Conservation (phyloP, 2,797 vertebrate genomes). For the Gymnocypris eckloni region DNA sequence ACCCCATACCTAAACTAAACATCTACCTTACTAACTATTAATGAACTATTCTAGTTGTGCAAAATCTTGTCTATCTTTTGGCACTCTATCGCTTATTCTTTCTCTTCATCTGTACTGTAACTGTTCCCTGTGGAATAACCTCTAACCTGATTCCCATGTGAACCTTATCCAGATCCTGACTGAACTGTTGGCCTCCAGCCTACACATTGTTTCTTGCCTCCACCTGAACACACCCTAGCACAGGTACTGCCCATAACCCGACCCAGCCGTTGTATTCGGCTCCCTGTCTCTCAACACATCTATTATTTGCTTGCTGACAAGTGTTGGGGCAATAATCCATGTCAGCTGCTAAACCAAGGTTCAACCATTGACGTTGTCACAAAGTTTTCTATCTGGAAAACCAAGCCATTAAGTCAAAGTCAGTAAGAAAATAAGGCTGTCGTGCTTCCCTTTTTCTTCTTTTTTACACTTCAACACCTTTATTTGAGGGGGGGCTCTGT, state of each 20-base stretch:
- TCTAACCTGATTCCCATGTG: constrained; percentile 34
- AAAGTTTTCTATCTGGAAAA: constrained; percentile 19
- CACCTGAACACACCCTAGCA: constrained; percentile 20
- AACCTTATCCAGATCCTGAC: constrained; percentile 35
- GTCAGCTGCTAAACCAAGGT: constrained; percentile 29
- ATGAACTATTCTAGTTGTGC: background rate
- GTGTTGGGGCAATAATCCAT: constrained; percentile 23
- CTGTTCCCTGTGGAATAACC: constrained; percentile 23
- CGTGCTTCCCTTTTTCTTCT: background rate
- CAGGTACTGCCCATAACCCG: background rate
- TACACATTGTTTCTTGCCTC: constrained; percentile 14
- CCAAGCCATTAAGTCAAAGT: constrained; percentile 39
- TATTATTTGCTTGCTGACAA: constrained; percentile 28
- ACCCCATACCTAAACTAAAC: background rate
- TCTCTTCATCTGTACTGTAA: background rate
- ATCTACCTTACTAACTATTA: background rate
- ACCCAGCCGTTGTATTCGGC: constrained; percentile 24
- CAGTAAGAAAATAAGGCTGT: constrained; percentile 40
- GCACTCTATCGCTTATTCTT: constrained; percentile 17
- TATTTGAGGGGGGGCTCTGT: background rate
- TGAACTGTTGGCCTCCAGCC: constrained; percentile 21
- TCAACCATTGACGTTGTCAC: constrained; percentile 18
- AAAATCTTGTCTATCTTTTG: background rate
- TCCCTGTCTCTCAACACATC: constrained; percentile 11
- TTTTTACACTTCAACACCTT: background rate